These are phyloP conservation scores for Scytalopus superciliaris DNA, from an alignment of 2,113 vertebrate species.

Conservation along the genomic window DNA sequence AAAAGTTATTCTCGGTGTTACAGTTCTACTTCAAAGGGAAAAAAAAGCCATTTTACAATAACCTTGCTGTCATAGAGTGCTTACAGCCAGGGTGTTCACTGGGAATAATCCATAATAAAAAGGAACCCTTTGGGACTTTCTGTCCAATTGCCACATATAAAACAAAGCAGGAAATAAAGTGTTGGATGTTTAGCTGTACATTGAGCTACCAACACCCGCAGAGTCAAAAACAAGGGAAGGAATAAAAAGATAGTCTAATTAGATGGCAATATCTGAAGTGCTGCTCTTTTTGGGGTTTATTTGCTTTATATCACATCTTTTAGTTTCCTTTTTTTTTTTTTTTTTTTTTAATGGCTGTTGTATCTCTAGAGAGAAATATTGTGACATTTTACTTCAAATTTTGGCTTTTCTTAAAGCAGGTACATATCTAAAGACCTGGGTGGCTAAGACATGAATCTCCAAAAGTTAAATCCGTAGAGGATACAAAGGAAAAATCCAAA, in stretches of 20 bases:
- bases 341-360: neutral
- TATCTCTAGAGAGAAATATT: neutral
- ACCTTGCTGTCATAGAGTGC: slow-evolving; percentile 50
- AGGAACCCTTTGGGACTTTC: slow-evolving; percentile 21
- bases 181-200: slow-evolving; percentile 27
- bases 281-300: neutral
- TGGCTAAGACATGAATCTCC: neutral
- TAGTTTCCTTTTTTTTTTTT: neutral
- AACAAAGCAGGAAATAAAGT: slow-evolving; percentile 54
- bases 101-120: slow-evolving; percentile 58
- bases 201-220: neutral
- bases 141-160: neutral
- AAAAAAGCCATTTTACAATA: slow-evolving; percentile 52
- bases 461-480: neutral
- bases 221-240: neutral
- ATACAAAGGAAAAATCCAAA: neutral
- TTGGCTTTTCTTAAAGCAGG: neutral
- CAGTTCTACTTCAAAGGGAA: slow-evolving; percentile 55
- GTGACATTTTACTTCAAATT: neutral
- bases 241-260: slow-evolving; percentile 29
- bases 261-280: neutral
- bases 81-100: slow-evolving; percentile 27
- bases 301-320: neutral
- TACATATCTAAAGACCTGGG: neutral
- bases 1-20: slow-evolving; percentile 45